Evolutionary conservation across 2,888 invertebrate species (phyloP).

Genomic region (Plusia festucae): DNA sequence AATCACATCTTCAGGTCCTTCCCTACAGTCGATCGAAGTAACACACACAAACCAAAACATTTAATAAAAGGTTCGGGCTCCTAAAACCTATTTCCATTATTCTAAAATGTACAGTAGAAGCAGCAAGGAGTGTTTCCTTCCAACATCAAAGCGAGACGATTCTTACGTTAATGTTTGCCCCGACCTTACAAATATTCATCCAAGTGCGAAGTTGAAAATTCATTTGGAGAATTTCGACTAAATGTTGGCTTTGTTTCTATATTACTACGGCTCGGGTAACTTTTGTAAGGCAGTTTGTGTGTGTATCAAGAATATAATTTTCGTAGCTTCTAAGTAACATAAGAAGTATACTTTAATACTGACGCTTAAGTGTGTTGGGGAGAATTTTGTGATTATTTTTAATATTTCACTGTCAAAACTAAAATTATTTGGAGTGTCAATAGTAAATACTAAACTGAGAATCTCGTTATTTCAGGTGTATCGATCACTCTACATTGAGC

Average conservation of each 20-base stretch:
- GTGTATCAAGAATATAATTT: not conserved
- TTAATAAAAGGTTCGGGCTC: constrained; percentile 20
- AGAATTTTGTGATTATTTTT: no score
- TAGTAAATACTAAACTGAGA: no score
- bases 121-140: constrained; percentile 31
- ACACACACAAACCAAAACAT: not conserved
- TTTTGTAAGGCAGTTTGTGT: constrained; percentile 47
- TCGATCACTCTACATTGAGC: not conserved
- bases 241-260: constrained; percentile 59
- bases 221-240: constrained; percentile 55
- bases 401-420: no score
- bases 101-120: constrained; percentile 36
- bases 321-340: not conserved
- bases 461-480: no score
- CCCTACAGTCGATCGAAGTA: not conserved
- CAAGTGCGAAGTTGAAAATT: constrained; percentile 61
- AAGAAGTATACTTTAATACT: not conserved
- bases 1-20: no score
- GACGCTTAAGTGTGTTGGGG: no score
- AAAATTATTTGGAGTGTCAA: no score
- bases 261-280: constrained; percentile 31
- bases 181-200: constrained; percentile 58
- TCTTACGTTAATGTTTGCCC: constrained; percentile 52
- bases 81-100: constrained; percentile 37
- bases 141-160: constrained; percentile 56